Evolutionary conservation across 2,888 invertebrate genomes (phyloP).

Genomic region (Matsumyia berberina): DNA sequence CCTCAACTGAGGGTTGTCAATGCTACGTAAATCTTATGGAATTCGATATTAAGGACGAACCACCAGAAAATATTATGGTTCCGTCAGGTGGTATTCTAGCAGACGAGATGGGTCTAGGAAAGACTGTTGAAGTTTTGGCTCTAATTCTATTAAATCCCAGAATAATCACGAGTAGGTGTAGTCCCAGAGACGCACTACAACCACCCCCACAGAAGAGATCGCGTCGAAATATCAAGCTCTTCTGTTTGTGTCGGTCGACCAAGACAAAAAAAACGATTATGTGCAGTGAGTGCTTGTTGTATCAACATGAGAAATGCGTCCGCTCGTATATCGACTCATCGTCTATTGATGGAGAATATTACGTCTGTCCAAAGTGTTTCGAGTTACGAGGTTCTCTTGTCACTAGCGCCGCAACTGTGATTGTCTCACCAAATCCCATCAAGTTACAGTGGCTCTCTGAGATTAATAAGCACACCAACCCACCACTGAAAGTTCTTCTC

Average conservation of each 20-base stretch:
- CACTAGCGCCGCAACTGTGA: constrained; percentile 88
- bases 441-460: constrained; percentile 90
- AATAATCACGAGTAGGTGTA: constrained; percentile 28
- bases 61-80: constrained; percentile 82
- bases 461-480: constrained; percentile 86
- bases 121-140: constrained; percentile 91
- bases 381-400: constrained; percentile 71
- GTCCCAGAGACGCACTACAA: constrained; percentile 18
- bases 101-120: constrained; percentile 93
- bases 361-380: constrained; percentile 89
- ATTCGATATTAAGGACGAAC: constrained; percentile 74
- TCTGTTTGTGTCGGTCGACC: constrained; percentile 51
- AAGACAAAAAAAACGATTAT: constrained; percentile 81
- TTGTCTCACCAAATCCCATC: constrained; percentile 89
- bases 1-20: constrained; percentile 77
- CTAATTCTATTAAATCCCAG: constrained; percentile 86
- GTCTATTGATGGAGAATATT: constrained; percentile 78
- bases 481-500: constrained; percentile 85
- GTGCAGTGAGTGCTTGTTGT: constrained; percentile 86
- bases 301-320: constrained; percentile 88
- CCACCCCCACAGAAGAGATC: constrained; percentile 31
- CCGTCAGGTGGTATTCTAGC: constrained; percentile 90
- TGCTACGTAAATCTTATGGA: constrained; percentile 80
- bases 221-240: constrained; percentile 14
- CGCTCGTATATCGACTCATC: constrained; percentile 79